These are phyloP conservation scores for Euplexia lucipara DNA, from an alignment of 2,888 invertebrate species.

Conservation along the genomic window DNA sequence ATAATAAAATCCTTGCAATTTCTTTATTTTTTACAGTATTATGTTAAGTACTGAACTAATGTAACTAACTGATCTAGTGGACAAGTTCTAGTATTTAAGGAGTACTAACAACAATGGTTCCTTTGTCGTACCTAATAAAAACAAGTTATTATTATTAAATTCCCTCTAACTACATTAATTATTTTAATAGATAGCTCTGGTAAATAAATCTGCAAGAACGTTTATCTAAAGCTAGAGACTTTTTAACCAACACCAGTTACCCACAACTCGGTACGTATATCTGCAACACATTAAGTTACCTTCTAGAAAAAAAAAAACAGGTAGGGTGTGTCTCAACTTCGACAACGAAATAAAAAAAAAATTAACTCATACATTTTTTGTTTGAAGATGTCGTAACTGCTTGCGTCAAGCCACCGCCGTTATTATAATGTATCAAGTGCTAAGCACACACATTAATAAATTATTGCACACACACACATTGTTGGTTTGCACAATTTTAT, in stretches of 20 bases:
- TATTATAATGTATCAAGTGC: constrained; percentile 60
- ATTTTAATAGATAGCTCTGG: too few species aligned
- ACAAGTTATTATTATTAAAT: too few species aligned
- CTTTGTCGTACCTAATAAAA: too few species aligned
- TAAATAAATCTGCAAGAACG: too few species aligned
- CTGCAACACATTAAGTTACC: constrained; percentile 7
- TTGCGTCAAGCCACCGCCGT: constrained; percentile 48
- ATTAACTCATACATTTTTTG: constrained; percentile 43
- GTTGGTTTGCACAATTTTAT: constrained; percentile 43
- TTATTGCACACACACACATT: constrained; percentile 52
- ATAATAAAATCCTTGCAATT: too few species aligned
- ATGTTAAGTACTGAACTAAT: too few species aligned
- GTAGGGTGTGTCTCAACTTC: constrained; percentile 36
- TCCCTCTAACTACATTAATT: too few species aligned
- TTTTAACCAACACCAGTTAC: not conserved
- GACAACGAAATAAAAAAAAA: constrained; percentile 17
- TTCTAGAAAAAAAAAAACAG: constrained; percentile 15
- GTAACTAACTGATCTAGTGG: too few species aligned
- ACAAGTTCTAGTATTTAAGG: too few species aligned
- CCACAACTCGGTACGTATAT: constrained; percentile 9
- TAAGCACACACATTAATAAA: constrained; percentile 60
- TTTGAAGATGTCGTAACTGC: constrained; percentile 43
- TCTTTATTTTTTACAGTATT: too few species aligned
- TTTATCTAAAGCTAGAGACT: too few species aligned
- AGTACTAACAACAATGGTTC: too few species aligned